Conservation (phyloP, 53 echinoderm and acorn worm genomes). For the Henricia sp. region DNA sequence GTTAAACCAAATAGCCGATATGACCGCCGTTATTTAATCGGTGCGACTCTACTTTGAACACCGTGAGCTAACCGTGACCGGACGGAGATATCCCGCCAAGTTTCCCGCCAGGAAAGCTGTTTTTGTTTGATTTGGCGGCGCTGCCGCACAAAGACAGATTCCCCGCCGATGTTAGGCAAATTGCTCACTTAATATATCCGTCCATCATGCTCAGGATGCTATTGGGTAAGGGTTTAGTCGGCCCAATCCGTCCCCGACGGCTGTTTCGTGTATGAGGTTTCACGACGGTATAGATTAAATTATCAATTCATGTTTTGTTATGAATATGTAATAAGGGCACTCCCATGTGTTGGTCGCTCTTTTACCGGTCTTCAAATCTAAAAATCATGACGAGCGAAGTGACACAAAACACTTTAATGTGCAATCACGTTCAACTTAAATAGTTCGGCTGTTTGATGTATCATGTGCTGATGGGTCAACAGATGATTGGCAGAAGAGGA, state of each 20-base stretch:
- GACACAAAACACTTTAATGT: no score
- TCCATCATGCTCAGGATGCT: not conserved
- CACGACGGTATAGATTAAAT: no score
- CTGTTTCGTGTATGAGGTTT: not conserved
- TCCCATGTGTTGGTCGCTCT: no score
- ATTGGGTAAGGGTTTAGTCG: conserved; percentile 34
- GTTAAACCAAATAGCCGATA: conserved; percentile 14
- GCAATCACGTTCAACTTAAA: no score
- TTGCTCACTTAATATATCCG: conserved; percentile 37
- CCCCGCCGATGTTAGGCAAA: conserved; percentile 55
- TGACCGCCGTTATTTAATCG: not conserved
- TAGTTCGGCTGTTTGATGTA: no score
- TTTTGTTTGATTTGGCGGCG: conserved; percentile 43
- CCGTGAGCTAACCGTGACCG: not conserved
- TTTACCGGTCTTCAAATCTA: no score
- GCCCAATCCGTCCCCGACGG: not conserved
- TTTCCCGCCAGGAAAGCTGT: conserved; percentile 35
- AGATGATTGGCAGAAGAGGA: conserved; percentile 32
- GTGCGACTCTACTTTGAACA: not conserved
- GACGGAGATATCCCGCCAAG: conserved; percentile 7
- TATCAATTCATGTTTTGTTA: no score
- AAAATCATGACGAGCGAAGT: no score
- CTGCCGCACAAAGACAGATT: conserved; percentile 22
- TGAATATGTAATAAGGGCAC: no score
- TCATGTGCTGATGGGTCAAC: not conserved